Percentiles rank a stretch among this genome's conserved stretches.
These are phyloP conservation scores for Allophyes oxyacanthae DNA, from an alignment of 2,888 invertebrate genomes.

Conservation along the genomic window DNA sequence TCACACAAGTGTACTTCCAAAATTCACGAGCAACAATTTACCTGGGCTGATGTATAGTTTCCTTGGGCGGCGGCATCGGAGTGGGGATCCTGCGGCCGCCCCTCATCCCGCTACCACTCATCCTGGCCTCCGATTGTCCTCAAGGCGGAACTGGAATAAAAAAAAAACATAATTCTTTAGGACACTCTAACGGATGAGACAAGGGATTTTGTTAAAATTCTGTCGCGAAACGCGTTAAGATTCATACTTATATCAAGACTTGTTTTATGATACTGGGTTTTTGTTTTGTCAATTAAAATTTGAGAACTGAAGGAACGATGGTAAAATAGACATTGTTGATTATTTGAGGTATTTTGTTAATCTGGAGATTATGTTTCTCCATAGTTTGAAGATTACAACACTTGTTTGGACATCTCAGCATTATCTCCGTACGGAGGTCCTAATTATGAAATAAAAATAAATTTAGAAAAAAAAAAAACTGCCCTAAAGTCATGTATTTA, in stretches of 20 bases:
- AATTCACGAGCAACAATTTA: conserved; percentile 40
- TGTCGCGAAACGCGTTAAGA: conserved; percentile 42
- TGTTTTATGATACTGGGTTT: conserved; percentile 34
- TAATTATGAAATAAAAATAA: too few species aligned
- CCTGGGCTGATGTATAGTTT: conserved; percentile 60
- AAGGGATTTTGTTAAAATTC: conserved; percentile 56
- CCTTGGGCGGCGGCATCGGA: conserved; percentile 83
- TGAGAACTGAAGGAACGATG: conserved; percentile 12
- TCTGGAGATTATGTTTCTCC: too few species aligned
- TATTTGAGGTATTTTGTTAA: conserved; percentile 9
- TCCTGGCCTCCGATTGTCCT: conserved; percentile 66
- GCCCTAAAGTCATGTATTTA: too few species aligned
- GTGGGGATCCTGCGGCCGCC: conserved; percentile 84
- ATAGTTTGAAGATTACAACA: too few species aligned
- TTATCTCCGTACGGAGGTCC: too few species aligned
- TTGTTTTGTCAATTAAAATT: conserved; percentile 51
- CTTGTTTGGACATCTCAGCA: too few species aligned
- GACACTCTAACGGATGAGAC: conserved; percentile 69
- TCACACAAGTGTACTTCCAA: not conserved
- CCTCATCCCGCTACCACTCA: conserved; percentile 74
- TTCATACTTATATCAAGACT: conserved; percentile 22
- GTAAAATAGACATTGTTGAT: conserved; percentile 13
- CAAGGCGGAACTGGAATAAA: conserved; percentile 67
- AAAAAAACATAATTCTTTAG: conserved; percentile 60
- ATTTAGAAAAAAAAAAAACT: too few species aligned